These are phyloP conservation scores for Euphydryas editha DNA, from an alignment of 2,888 invertebrate genomes.

Conservation along the genomic window DNA sequence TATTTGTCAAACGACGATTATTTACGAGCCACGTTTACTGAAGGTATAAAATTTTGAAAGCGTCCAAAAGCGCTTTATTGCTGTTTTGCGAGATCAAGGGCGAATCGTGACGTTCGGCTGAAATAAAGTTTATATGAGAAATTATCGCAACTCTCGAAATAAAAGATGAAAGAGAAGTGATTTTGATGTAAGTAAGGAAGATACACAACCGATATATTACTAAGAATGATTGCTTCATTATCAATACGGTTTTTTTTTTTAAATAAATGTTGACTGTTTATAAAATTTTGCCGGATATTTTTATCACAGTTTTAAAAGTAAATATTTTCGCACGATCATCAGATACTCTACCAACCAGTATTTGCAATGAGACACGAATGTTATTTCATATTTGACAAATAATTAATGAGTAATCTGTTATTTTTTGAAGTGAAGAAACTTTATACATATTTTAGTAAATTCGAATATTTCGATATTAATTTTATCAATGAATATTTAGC, in stretches of 20 bases:
- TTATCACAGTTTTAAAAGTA: neutral
- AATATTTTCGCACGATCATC: no score
- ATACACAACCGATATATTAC: neutral
- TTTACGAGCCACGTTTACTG: conserved; percentile 7
- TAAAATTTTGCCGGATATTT: neutral
- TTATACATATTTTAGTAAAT: no score
- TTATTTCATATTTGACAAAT: no score
- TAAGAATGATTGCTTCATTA: neutral
- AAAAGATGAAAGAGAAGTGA: neutral
- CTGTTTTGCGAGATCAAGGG: conserved; percentile 9
- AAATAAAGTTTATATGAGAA: conserved; percentile 25
- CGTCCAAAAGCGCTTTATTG: conserved; percentile 11
- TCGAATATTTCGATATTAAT: no score
- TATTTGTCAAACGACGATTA: conserved; percentile 1
- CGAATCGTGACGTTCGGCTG: conserved; percentile 24
- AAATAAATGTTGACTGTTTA: neutral
- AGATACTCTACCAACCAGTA: no score
- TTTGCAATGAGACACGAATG: no score
- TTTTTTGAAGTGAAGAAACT: no score
- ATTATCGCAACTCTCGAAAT: conserved; percentile 18
- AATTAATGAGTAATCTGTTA: no score
- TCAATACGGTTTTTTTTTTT: neutral
- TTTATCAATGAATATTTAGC: no score
- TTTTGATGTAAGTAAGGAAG: conserved; percentile 1
- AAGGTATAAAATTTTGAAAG: conserved; percentile 11